Conservation (phyloP, 2,888 invertebrate species). For the Myopa tessellatipennis region DNA sequence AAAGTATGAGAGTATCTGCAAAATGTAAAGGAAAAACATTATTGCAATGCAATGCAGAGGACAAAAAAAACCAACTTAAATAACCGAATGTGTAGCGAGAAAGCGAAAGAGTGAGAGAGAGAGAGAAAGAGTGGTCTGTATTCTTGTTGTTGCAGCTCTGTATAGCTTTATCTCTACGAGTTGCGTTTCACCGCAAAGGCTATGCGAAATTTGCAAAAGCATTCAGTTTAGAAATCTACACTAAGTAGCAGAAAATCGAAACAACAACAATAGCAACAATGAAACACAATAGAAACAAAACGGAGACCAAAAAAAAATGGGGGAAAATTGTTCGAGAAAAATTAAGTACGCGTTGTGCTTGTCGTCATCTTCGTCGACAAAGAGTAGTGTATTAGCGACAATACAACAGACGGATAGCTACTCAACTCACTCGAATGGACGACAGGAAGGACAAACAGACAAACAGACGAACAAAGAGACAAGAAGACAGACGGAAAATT, state of each 20-base stretch:
- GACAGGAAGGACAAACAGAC: not conserved
- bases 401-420: constrained; percentile 1
- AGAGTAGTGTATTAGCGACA: constrained; percentile 12
- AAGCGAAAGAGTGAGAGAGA: constrained; percentile 12
- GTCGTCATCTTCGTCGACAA: not conserved
- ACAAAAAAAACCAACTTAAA: too few species aligned
- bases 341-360: not conserved
- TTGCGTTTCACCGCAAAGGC: constrained; percentile 31
- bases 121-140: constrained; percentile 10
- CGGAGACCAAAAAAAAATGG: not conserved
- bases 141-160: constrained; percentile 26
- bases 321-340: not conserved
- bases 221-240: constrained; percentile 33
- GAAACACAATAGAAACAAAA: constrained; percentile 6
- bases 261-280: constrained; percentile 18
- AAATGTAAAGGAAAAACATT: too few species aligned
- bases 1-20: too few species aligned
- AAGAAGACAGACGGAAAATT: not conserved
- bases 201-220: constrained; percentile 13
- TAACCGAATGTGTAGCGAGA: not conserved
- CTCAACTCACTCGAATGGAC: too few species aligned
- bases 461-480: not conserved
- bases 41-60: too few species aligned
- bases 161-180: not conserved
- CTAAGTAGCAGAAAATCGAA: not conserved